Base-by-base conservation (phyloP, 2,113 vertebrate genomes). In the Cavia porcellus region DNA sequence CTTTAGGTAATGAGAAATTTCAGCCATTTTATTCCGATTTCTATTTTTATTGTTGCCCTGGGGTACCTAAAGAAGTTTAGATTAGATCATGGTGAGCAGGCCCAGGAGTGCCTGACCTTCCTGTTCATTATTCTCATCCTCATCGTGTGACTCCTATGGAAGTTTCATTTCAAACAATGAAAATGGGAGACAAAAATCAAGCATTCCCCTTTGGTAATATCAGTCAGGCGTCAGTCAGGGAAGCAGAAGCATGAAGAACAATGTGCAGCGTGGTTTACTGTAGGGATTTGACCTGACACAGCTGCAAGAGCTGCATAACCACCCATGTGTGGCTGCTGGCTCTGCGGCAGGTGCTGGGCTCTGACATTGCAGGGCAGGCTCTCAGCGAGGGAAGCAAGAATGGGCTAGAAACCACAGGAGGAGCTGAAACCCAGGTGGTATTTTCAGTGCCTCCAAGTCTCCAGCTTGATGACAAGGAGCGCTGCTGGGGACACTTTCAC, bases 221-320 rank as follows among this genome's bases (percentile, higher is more conserved):
- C 47, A 83, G 72, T 57, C 11, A 79, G 68, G 72, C n/a, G 24
- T n/a, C 62, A 4, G 7, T 47, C 35, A 68, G 89, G 45, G 57
- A 87, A 25, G 32, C 64, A 22, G 72, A 55, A 68, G 15, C 10
- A 3, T 50, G 55, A 28, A 38, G 55, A 50, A 14, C 19, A 15
- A 1, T 12, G 6, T 11, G 15, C n/a, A 42, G 12, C 42, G 64
- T 59, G 32, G 35, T 68, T 68, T 10, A 45, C 72, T 2, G 22
- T 7, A 19, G 82, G 47, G 30, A 45, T 55, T 25, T 59, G 55
- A 57, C 62, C 52, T n/a, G 45, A 45, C 75, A 57, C 5, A 2
- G 3, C 3, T 4, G 19, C 0, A 15, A 59, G 38, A 89, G n/a
- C 64, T 25, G 24, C 0, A 10, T 5, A 22, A 32, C 47, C 0